Evolutionary conservation across 2,797 vertebrate genomes (phyloP), one percentile per base, ranked within the genome.

Genomic region (Coilia nasus): DNA sequence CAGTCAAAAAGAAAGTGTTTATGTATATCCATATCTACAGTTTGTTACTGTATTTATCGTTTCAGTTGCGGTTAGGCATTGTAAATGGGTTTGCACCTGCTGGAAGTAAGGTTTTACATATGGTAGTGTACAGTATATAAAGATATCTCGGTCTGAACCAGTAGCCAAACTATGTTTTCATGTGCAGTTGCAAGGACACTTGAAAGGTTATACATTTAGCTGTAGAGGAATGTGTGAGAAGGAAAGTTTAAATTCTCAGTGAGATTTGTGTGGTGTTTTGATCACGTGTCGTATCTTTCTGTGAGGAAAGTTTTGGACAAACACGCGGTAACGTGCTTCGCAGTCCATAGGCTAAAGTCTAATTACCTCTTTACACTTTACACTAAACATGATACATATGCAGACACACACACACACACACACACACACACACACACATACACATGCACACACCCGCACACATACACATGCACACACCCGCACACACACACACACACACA

Each of bases 71-170:
- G 31, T 78, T 78, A 78, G 71, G 35, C 35, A 17, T 78, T 78
- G 35, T 78, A 78, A 78, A 78, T 44, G 31, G 17, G 41, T 44
- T 19, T 78, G 71, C 71, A 78, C 71, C 71, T 78, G 71, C 71
- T 78, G 71, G 71, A 41, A 78, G 71, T 78, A 78, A 17, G 10
- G 71, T 78, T 78, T 78, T 41, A 78, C 35, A 78, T 78, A 44
- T 78, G 6, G 35, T 78, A 78, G 6, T 78, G 71, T 78, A 44
- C 44, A 41, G 71, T 78, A 44, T 78, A 41, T 78, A 78, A 78
- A 44, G 50, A 78, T 78, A 78, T 78, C 71, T 78, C 17, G 41
- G 15, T 78, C 31, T 78, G 35, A 41, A 78, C 35, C 31, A 78
- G 71, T 78, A 78, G 71, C 31, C 71, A 78, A 78, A 78, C 41